Evolutionary conservation across 2,113 vertebrate genomes (phyloP).

Genomic region (Corythornis madagascariensis): DNA sequence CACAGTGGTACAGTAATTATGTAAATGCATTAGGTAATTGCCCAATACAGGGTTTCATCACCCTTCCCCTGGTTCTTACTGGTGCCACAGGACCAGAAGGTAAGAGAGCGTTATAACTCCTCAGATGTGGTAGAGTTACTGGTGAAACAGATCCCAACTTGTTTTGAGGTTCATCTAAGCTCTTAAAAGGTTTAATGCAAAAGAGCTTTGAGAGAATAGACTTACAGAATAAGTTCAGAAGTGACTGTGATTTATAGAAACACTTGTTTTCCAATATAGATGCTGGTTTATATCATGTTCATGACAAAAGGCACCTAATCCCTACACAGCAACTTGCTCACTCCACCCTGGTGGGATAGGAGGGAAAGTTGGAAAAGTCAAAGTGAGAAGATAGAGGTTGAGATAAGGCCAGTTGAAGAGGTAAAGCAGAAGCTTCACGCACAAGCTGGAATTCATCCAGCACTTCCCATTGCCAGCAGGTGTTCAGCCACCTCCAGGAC

Average conservation of each 20-base stretch:
- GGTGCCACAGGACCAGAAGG: not conserved
- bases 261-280: not conserved
- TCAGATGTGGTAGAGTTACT: not conserved
- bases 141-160: not conserved
- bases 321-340: not conserved
- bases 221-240: not conserved
- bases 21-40: not conserved
- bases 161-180: not conserved
- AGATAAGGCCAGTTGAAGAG: not conserved
- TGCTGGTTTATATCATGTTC: not conserved
- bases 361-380: not conserved
- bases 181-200: not conserved
- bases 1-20: too few species aligned
- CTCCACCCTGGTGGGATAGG: not conserved
- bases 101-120: fast-evolving
- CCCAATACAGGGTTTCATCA: not conserved
- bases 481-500: not conserved
- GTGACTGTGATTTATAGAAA: not conserved
- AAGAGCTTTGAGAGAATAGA: not conserved
- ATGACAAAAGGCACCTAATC: not conserved
- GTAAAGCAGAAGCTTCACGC: not conserved
- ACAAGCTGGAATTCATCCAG: not conserved
- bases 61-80: not conserved
- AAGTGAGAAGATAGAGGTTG: not conserved
- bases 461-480: too few species aligned